Evolutionary conservation across 2,888 invertebrate species (phyloP).

Genomic region (Nemoura dubitans): DNA sequence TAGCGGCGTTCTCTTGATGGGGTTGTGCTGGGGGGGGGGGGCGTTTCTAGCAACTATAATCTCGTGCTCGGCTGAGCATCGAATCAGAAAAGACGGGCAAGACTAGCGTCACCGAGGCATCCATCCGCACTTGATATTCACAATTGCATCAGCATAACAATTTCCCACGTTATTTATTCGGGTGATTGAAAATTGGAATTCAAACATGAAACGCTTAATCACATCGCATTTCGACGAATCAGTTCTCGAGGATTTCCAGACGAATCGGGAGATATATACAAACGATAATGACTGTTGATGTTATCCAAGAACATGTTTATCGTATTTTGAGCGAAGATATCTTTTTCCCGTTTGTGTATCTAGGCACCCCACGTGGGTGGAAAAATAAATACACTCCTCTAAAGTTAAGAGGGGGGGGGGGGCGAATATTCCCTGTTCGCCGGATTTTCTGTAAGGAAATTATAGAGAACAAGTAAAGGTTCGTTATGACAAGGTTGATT

Average conservation of each 20-base stretch:
- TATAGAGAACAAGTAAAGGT: not conserved
- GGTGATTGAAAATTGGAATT: not conserved
- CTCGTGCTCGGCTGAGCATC: not conserved
- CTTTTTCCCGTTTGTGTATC: not conserved
- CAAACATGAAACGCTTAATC: not conserved
- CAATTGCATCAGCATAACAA: not conserved
- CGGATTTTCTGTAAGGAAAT: not conserved
- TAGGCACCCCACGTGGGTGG: not conserved
- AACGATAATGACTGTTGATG: not conserved
- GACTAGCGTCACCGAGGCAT: not conserved
- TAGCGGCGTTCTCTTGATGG: not conserved
- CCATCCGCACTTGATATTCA: not conserved
- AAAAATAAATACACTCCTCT: not conserved
- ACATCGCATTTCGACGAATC: not conserved
- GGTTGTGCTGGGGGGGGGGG: not conserved
- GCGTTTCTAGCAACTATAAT: not conserved
- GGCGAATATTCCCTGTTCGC: not conserved
- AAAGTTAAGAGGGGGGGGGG: not conserved
- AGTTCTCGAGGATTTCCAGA: not conserved
- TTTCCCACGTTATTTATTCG: not conserved
- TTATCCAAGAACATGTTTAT: not conserved
- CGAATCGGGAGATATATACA: not conserved
- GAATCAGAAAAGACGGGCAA: not conserved
- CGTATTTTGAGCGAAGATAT: not conserved
- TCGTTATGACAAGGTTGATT: not conserved